Evolutionary conservation across 2,888 invertebrate species (phyloP).

Genomic region (Habrosyne pyritoides): DNA sequence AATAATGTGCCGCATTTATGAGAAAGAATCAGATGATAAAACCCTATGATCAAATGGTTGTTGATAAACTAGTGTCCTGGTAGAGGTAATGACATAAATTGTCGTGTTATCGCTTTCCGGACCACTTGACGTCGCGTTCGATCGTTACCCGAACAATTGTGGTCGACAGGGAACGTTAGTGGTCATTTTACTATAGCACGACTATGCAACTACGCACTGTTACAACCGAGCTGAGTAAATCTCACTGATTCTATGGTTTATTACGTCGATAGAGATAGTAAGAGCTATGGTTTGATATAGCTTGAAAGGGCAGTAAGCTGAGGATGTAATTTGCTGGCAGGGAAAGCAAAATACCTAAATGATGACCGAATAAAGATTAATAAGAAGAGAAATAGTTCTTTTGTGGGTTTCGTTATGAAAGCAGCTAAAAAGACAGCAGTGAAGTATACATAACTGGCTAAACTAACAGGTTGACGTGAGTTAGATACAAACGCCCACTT

Average conservation of each 20-base stretch:
- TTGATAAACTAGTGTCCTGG: background rate
- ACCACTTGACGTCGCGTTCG: constrained; percentile 49
- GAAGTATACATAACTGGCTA: too few relatives aligned
- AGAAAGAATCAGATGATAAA: background rate
- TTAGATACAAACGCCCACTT: too few relatives aligned
- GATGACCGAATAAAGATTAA: too few relatives aligned
- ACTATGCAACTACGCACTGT: background rate
- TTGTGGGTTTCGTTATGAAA: too few relatives aligned
- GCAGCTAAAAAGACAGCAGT: too few relatives aligned
- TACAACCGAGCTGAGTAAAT: background rate
- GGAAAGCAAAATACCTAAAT: too few relatives aligned
- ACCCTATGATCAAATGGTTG: background rate
- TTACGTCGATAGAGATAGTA: background rate
- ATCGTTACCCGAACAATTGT: constrained; percentile 44
- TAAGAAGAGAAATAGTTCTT: too few relatives aligned
- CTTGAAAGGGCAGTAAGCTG: too few relatives aligned
- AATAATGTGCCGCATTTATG: background rate
- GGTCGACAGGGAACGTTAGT: constrained; percentile 35
- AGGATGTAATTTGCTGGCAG: too few relatives aligned
- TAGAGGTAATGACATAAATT: constrained; percentile 48
- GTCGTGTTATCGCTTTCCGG: constrained; percentile 60
- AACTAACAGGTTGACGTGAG: too few relatives aligned
- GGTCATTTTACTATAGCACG: constrained; percentile 36
- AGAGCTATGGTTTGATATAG: background rate
- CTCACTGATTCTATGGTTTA: background rate